Evolutionary conservation across 37 sponge, comb jelly and placozoan species (phyloP).

Genomic region (Halisarca cf. caerulea): DNA sequence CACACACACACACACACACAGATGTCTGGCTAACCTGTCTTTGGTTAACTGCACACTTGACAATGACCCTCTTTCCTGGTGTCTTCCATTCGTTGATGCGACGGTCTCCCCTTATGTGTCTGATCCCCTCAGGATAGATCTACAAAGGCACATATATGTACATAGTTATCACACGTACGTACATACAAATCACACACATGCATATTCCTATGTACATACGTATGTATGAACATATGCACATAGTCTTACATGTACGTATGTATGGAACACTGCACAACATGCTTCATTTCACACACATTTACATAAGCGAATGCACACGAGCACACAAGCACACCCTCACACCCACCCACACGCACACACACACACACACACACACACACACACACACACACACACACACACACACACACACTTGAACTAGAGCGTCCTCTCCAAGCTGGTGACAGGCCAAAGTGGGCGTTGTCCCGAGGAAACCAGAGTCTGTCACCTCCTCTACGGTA

Average conservation of each 20-base stretch:
- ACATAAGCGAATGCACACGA: too few species aligned
- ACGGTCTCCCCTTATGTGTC: slow-evolving; percentile 94
- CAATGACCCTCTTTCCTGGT: slow-evolving; percentile 85
- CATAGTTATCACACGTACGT: too few species aligned
- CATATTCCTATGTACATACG: too few species aligned
- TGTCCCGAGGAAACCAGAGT: slow-evolving; percentile 97
- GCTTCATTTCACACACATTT: too few species aligned
- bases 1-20: neutral
- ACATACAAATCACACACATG: too few species aligned
- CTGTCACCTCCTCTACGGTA: slow-evolving; percentile 98
- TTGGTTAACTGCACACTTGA: slow-evolving; percentile 94
- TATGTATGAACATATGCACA: too few species aligned
- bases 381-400: slow-evolving; percentile 3
- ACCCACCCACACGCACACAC: too few species aligned
- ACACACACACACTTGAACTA: slow-evolving; percentile 78
- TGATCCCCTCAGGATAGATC: slow-evolving; percentile 97
- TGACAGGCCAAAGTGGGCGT: slow-evolving; percentile 94
- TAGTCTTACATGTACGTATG: too few species aligned
- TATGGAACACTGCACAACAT: too few species aligned
- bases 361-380: neutral
- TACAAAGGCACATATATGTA: too few species aligned
- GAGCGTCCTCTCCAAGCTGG: slow-evolving; percentile 93
- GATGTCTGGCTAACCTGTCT: slow-evolving; percentile 49
- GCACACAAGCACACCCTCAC: too few species aligned
- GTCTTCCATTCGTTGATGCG: slow-evolving; percentile 97